A percentile compares a stretch with the other conserved stretches of the same genome.
These are phyloP conservation scores for Xestia ashworthii DNA, from an alignment of 2,888 invertebrate genomes.

Conservation along the genomic window DNA sequence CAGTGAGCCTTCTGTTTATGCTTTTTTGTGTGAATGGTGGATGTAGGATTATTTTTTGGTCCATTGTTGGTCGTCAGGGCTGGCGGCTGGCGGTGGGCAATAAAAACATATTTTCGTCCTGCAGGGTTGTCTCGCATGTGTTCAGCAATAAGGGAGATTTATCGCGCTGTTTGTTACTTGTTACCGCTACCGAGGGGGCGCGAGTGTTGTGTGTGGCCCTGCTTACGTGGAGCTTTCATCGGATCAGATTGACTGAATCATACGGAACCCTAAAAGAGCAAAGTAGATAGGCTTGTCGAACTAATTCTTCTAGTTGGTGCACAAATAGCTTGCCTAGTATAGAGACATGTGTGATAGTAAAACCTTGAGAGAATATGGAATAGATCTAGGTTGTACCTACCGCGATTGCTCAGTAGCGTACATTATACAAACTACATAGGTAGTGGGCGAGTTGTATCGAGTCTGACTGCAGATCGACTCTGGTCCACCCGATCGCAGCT, in stretches of 20 bases:
- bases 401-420: neutral
- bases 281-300: neutral
- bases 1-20: slow-evolving; percentile 35
- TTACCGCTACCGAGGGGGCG: slow-evolving; percentile 41
- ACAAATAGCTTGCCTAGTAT: neutral
- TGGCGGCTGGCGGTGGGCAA: slow-evolving; percentile 61
- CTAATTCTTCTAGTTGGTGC: neutral
- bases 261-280: neutral
- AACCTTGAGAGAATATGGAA: neutral
- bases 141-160: slow-evolving; percentile 76
- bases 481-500: neutral
- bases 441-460: neutral
- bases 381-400: neutral
- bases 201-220: slow-evolving; percentile 15
- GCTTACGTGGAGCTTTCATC: slow-evolving; percentile 4
- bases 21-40: slow-evolving; percentile 9
- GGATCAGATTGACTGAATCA: slow-evolving; percentile 22
- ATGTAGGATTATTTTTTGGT: slow-evolving; percentile 59
- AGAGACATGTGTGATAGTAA: neutral
- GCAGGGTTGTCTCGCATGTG: slow-evolving; percentile 64
- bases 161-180: slow-evolving; percentile 76
- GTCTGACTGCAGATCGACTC: neutral
- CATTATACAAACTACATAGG: too few relatives aligned
- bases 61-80: slow-evolving; percentile 56
- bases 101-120: slow-evolving; percentile 76